These are phyloP conservation scores for Synergus japonicus DNA, from an alignment of 2,888 invertebrate species.

Conservation along the genomic window DNA sequence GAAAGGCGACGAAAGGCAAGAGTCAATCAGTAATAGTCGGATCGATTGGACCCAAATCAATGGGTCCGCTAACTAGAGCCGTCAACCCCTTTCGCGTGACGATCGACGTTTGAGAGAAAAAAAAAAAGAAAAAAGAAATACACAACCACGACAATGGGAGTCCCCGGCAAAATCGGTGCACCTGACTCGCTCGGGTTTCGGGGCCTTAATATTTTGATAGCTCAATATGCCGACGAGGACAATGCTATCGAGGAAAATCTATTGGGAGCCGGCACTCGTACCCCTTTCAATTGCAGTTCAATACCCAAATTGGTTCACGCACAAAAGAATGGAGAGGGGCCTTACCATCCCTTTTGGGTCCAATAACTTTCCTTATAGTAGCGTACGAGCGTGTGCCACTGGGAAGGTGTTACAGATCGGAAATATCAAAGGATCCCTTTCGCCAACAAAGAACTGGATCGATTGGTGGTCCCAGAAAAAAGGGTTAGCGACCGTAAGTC, in stretches of 20 bases:
- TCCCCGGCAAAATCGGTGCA: constrained; percentile 58
- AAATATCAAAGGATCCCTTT: constrained; percentile 61
- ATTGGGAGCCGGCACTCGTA: constrained; percentile 53
- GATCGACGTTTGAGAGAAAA: constrained; percentile 25
- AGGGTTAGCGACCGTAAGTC: constrained; percentile 43
- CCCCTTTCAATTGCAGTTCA: constrained; percentile 74
- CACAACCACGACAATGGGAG: constrained; percentile 51
- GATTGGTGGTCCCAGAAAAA: constrained; percentile 50
- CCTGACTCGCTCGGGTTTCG: constrained; percentile 58
- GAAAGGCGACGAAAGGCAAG: constrained; percentile 49
- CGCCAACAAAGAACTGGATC: constrained; percentile 53
- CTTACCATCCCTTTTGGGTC: constrained; percentile 39
- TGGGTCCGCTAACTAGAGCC: constrained; percentile 55
- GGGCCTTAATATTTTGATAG: constrained; percentile 76
- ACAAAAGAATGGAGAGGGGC: constrained; percentile 57
- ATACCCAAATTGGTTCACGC: constrained; percentile 75
- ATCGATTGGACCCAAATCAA: constrained; percentile 50
- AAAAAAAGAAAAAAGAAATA: constrained; percentile 37
- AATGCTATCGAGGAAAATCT: constrained; percentile 72
- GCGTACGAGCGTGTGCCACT: constrained; percentile 56
- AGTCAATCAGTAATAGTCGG: constrained; percentile 57
- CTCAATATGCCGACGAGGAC: constrained; percentile 71
- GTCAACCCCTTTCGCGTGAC: constrained; percentile 56
- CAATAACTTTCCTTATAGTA: constrained; percentile 53
- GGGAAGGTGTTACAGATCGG: constrained; percentile 72